Percentiles rank a stretch among this genome's conserved stretches.
Evolutionary conservation across 2,888 invertebrate species (phyloP).

Genomic region (Oxycera nigricornis): DNA sequence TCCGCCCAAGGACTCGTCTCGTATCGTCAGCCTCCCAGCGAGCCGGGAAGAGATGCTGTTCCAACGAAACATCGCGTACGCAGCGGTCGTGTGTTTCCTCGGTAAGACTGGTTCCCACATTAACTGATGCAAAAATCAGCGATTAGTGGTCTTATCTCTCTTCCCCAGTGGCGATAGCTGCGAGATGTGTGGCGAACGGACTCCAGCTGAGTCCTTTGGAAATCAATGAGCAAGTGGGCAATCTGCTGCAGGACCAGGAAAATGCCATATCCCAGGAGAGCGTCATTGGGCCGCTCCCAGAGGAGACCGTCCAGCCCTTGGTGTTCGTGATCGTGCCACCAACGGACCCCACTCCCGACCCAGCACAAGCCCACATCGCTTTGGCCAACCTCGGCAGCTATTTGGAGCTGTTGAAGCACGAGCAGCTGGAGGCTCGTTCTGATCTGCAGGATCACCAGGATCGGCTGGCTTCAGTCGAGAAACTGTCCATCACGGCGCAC

Average conservation of each 20-base stretch:
- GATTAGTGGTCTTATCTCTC: neutral
- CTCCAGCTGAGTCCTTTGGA: neutral
- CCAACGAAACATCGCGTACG: neutral
- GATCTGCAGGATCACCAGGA: constrained; percentile 72
- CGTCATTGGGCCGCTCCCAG: neutral
- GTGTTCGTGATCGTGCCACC: neutral
- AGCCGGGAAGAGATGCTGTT: neutral
- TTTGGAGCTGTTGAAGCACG: constrained; percentile 17
- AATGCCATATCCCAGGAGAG: constrained; percentile 12
- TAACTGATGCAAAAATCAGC: neutral
- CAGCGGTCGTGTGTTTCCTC: neutral
- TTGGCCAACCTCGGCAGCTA: neutral
- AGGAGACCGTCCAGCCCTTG: neutral
- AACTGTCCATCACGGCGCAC: constrained; percentile 70
- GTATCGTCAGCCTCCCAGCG: neutral
- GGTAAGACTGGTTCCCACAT: constrained; percentile 1
- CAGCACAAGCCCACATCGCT: neutral
- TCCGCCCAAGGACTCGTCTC: constrained; percentile 19
- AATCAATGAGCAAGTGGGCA: neutral
- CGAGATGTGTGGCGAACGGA: neutral
- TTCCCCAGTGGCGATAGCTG: neutral
- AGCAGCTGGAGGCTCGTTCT: neutral
- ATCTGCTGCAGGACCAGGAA: neutral
- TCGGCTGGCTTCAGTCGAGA: constrained; percentile 74
- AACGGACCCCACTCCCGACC: neutral